Conservation (phyloP, 2,113 vertebrate genomes). For the Cnemophilus loriae region DNA sequence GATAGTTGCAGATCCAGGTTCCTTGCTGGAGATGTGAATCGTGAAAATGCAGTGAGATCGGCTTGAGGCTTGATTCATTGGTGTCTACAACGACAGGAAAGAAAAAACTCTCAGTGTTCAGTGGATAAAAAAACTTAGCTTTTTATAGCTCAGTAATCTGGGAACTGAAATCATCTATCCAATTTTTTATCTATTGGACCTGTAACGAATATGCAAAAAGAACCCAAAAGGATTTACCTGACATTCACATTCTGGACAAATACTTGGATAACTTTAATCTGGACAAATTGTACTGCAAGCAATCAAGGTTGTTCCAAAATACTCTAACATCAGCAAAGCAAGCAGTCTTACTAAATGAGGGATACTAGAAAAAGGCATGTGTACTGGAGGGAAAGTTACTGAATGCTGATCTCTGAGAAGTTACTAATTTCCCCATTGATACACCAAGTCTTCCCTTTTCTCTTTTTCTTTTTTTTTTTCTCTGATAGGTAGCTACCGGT, state of each 20-base stretch:
- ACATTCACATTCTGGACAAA: not conserved
- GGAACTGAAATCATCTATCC: not conserved
- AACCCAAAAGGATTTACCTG: not conserved
- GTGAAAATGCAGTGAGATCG: constrained; percentile 98
- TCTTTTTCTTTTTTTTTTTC: too few species aligned
- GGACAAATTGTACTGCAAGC: not conserved
- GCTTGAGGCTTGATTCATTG: constrained; percentile 95
- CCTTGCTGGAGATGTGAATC: constrained; percentile 87
- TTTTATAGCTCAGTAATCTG: not conserved
- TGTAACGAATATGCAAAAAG: not conserved
- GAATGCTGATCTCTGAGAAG: not conserved
- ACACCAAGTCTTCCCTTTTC: not conserved
- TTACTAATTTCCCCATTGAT: not conserved
- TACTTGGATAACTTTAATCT: not conserved
- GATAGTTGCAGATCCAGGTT: constrained; percentile 85
- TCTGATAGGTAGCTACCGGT: not conserved
- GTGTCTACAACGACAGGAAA: constrained; percentile 77
- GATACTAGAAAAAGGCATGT: not conserved
- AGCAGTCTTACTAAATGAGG: not conserved
- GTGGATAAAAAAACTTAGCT: not conserved
- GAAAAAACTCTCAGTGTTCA: not conserved
- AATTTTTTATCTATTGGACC: not conserved
- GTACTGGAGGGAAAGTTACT: not conserved
- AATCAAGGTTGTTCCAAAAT: not conserved
- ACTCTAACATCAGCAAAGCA: not conserved